phyloP scores from a whole-genome alignment of 2,797 vertebrate genomes.

The Gila robusta region DNA sequence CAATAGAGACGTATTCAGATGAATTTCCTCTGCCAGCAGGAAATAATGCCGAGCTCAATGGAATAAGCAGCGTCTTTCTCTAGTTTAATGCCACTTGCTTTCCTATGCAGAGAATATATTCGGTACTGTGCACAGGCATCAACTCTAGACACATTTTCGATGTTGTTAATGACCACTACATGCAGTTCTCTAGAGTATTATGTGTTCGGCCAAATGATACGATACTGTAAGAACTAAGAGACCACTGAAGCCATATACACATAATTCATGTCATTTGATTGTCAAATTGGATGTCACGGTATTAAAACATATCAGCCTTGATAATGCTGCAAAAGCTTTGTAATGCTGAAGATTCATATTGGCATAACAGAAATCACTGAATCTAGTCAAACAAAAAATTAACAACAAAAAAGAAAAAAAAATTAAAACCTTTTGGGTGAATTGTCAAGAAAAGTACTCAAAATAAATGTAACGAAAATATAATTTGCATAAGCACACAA shows the following conservation, averaged over 20 bases:
- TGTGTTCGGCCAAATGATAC: conserved; percentile 30
- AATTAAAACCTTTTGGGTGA: not conserved
- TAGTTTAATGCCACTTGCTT: conserved; percentile 67
- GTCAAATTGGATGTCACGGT: conserved; percentile 76
- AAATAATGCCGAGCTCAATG: not conserved
- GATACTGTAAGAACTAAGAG: not conserved
- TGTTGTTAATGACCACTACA: conserved; percentile 30
- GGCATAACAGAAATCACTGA: not conserved
- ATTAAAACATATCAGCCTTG: conserved; percentile 77
- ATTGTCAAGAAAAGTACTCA: conserved; percentile 40
- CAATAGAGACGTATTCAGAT: not conserved
- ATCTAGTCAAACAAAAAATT: not conserved
- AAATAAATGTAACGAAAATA: conserved; percentile 51
- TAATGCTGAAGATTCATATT: conserved; percentile 21
- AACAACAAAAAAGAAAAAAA: too few relatives aligned
- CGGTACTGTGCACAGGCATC: conserved; percentile 74
- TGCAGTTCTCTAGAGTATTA: conserved; percentile 5
- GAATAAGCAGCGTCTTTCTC: conserved; percentile 50
- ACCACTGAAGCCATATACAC: conserved; percentile 30
- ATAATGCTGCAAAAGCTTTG: conserved; percentile 73
- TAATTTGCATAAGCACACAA: not conserved
- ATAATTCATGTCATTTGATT: conserved; percentile 52
- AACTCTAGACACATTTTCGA: conserved; percentile 53
- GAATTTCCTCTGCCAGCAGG: not conserved
- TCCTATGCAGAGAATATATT: conserved; percentile 67